phyloP scores from a whole-genome alignment of 2,888 invertebrate species.

The Sminthurides aquaticus region DNA sequence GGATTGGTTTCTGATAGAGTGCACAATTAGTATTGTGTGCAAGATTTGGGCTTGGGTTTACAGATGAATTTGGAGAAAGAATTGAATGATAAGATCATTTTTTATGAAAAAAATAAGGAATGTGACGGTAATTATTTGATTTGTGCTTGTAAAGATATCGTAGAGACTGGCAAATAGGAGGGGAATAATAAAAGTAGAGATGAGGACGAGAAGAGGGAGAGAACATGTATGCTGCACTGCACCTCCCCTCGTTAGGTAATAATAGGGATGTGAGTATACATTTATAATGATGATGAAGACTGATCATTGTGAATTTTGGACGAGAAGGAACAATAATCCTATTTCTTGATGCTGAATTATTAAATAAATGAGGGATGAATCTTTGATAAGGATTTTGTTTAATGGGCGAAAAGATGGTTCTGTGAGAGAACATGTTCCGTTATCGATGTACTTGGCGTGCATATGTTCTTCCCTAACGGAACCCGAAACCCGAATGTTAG shows the following conservation, averaged over 20 bases:
- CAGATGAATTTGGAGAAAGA: neutral
- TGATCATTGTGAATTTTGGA: neutral
- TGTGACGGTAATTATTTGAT: neutral
- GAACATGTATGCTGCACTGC: too few relatives aligned
- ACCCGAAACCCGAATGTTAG: too few relatives aligned
- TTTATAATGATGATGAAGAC: constrained; percentile 7
- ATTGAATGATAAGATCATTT: neutral
- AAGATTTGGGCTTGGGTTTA: neutral
- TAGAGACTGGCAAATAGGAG: too few relatives aligned
- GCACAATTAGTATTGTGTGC: neutral
- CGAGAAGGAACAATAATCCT: neutral
- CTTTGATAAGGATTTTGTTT: neutral
- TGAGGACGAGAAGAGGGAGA: too few relatives aligned
- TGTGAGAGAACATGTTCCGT: neutral
- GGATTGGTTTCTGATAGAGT: neutral
- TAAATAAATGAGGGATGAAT: neutral
- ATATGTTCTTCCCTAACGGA: too few relatives aligned
- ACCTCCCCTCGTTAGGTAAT: constrained; percentile 6
- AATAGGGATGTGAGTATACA: constrained; percentile 13
- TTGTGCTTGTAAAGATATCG: too few relatives aligned
- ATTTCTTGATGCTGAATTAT: neutral
- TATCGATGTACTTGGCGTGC: neutral
- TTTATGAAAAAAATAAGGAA: neutral
- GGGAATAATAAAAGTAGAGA: too few relatives aligned
- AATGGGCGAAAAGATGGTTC: neutral